Percentiles rank a stretch among this genome's conserved stretches.
phyloP scores from a whole-genome alignment of 1,140 invertebrate species.

The Drosophila orosa region DNA sequence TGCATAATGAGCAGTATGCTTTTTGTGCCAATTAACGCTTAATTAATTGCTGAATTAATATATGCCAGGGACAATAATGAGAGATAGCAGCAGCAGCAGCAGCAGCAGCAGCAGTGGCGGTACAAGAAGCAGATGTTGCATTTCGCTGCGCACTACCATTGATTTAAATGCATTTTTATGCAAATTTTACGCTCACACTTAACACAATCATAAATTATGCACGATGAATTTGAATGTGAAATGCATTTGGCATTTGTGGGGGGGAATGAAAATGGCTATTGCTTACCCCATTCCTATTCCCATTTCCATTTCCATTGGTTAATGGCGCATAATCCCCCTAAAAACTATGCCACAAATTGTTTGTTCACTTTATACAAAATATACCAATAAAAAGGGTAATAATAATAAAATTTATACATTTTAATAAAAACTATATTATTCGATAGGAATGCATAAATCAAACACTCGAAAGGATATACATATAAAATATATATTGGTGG shows the following conservation, averaged over 20 bases:
- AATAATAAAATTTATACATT: background rate
- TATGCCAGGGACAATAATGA: constrained; percentile 30
- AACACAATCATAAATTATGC: constrained; percentile 35
- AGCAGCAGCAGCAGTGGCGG: background rate
- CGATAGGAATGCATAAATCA: constrained; percentile 43
- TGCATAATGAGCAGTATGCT: constrained; percentile 70
- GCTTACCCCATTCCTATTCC: background rate
- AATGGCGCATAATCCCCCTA: constrained; percentile 3
- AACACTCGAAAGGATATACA: constrained; percentile 21
- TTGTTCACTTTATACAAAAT: background rate
- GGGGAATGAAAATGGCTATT: constrained; percentile 3
- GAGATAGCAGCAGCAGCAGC: background rate
- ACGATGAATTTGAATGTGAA: constrained; percentile 30
- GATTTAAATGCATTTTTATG: constrained; percentile 78
- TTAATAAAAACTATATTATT: background rate
- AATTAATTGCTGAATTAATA: constrained; percentile 77
- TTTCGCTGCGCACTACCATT: constrained; percentile 52
- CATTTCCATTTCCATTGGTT: constrained; percentile 5
- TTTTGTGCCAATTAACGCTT: constrained; percentile 76
- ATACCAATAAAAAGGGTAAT: constrained; percentile 4
- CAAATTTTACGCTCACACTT: constrained; percentile 45
- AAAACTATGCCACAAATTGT: constrained; percentile 31
- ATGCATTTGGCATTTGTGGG: constrained; percentile 29
- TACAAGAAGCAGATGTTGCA: constrained; percentile 57
- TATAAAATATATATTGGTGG: background rate